Conservation (phyloP, 1,140 invertebrate genomes). For the Aradophagus sp. region DNA sequence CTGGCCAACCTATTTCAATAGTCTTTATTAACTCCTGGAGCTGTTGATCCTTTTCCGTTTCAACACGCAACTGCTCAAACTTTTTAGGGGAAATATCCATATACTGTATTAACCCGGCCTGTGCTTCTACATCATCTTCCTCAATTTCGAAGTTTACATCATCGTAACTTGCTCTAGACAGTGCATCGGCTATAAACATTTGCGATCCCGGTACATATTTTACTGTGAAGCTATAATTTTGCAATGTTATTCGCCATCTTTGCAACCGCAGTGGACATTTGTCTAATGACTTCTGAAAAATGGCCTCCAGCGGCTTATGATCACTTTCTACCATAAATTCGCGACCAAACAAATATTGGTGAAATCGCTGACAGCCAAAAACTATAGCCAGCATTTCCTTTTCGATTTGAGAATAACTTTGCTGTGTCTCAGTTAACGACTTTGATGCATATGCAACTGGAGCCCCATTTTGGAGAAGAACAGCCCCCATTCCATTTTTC, state of each 20-base stretch:
- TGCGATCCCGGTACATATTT: slow-evolving; percentile 68
- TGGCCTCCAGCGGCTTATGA: slow-evolving; percentile 67
- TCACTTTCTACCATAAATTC: slow-evolving; percentile 67
- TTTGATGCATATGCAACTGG: slow-evolving; percentile 40
- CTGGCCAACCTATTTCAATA: slow-evolving; percentile 4
- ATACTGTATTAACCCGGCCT: slow-evolving; percentile 42
- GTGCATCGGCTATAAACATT: slow-evolving; percentile 69
- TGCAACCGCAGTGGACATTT: slow-evolving; percentile 66
- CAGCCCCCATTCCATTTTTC: slow-evolving; percentile 65
- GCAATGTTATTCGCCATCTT: slow-evolving; percentile 61
- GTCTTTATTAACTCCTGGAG: background rate
- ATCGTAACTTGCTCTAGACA: slow-evolving; percentile 61
- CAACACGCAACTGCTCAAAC: background rate
- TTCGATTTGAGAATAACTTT: slow-evolving; percentile 68
- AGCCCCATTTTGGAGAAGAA: slow-evolving; percentile 67
- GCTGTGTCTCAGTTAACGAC: slow-evolving; percentile 58
- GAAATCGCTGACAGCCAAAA: slow-evolving; percentile 61
- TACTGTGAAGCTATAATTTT: slow-evolving; percentile 62
- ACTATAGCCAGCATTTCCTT: slow-evolving; percentile 73
- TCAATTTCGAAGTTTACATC: slow-evolving; percentile 2
- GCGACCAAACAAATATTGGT: slow-evolving; percentile 60
- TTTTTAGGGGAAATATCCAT: slow-evolving; percentile 4
- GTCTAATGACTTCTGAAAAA: slow-evolving; percentile 68
- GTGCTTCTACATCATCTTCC: background rate
- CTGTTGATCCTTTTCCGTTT: slow-evolving; percentile 1